Evolutionary conservation across 2,888 invertebrate genomes (phyloP).

Genomic region (Trissonchulus latispiculum): DNA sequence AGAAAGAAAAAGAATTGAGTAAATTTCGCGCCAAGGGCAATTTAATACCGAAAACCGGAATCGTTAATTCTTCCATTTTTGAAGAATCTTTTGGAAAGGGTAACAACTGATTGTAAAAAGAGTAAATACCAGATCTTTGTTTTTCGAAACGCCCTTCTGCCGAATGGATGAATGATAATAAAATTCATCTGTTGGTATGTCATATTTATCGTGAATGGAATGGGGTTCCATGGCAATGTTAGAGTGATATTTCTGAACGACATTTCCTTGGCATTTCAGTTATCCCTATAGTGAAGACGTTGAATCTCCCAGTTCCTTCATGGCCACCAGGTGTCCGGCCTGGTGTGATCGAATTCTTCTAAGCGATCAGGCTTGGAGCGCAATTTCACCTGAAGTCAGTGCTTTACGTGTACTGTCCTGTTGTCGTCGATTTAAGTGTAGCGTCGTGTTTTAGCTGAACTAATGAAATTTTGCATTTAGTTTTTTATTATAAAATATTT

Average conservation of each 20-base stretch:
- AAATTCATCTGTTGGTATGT: too few species aligned
- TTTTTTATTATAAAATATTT: neutral
- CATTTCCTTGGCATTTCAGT: slow-evolving; percentile 32
- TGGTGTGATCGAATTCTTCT: slow-evolving; percentile 94
- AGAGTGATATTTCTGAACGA: neutral
- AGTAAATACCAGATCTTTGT: slow-evolving; percentile 9
- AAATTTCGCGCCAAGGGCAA: too few species aligned
- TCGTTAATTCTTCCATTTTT: too few species aligned
- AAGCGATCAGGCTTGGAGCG: slow-evolving; percentile 52
- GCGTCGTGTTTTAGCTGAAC: too few species aligned
- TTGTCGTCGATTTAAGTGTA: too few species aligned
- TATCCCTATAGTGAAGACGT: slow-evolving; percentile 93
- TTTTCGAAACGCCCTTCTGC: neutral
- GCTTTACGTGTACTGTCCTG: too few species aligned
- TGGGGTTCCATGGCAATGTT: neutral
- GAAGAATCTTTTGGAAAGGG: too few species aligned
- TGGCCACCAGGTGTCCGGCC: slow-evolving; percentile 89
- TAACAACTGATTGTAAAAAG: too few species aligned
- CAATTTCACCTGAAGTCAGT: too few species aligned
- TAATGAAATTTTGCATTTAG: too few species aligned
- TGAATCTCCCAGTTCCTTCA: slow-evolving; percentile 68
- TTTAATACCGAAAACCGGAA: too few species aligned
- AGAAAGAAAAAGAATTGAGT: too few species aligned
- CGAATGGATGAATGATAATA: neutral
- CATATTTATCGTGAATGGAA: neutral